Base-by-base conservation (phyloP, 2,888 invertebrate species). In the Fabriciana adippe region DNA sequence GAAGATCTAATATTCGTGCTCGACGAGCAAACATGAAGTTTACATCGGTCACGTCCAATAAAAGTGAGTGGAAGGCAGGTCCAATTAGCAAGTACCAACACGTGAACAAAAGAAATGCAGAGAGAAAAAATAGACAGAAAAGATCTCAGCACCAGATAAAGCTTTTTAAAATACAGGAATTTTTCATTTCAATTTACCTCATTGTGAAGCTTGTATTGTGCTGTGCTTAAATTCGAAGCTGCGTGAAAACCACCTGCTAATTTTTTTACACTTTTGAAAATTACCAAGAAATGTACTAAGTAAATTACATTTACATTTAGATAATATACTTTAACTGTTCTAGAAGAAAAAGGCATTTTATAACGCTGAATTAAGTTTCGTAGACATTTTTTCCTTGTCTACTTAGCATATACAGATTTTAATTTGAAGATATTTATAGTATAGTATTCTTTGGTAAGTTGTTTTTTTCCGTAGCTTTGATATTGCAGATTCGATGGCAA, bases 51-150 rank as follows among this genome's bases (percentile, higher is more conserved):
- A 55, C 56, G 55, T 69, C 62, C 69, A 67, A 69, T 69, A 72
- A 67, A 69, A 72, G 65, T 67, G 66, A 71, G 71, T 67, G 69
- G 69, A 69, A 69, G 55, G 64, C 66, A 59, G 64, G 64, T 55
- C 71, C 71, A 72, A 72, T 72, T 72, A 72, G 69, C 60, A 65
- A 69, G 65, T 69, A 69, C 62, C 65, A 67, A 63, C 67, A 67
- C 59, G 67, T 67, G 66, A 69, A 72, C 67, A 72, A 72, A 69
- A 67, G 71, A 67, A 69, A 67, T 65, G 60, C 55, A 62, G 67
- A 69, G 66, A 54, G 60, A 62, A 70, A 62, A 59, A 64, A 69
- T 62, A 64, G 61, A 67, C 63, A 65, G 59, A 59, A 66, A 59
- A 72, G 64, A 69, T 67, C 67, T 65, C 54, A 56, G 61, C 61